Evolutionary conservation across 2,113 vertebrate species (phyloP), one percentile per base, ranked within the genome.

Genomic region (Aspidoscelis tigris): DNA sequence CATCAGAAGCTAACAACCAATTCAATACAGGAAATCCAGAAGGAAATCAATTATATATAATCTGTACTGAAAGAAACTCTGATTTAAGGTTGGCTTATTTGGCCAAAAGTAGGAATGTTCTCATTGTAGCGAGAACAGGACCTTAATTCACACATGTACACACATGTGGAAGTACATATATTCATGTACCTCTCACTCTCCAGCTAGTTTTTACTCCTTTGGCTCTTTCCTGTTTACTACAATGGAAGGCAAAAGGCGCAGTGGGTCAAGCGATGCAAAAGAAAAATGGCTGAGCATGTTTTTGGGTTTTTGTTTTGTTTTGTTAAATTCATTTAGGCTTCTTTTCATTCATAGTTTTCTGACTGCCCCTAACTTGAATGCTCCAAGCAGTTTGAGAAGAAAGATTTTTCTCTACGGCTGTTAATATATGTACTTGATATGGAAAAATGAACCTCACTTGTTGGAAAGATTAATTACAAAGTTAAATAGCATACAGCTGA

Each of bases 401-500:
- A 73, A 84, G 55, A n/a, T 39, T 47, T 84, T 50, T 24, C n/a
- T 11, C 41, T 73, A 41, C 3, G 21, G 69, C 41, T 85, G 83
- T 70, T 85, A 66, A 76, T 83, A 24, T 8, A 43, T 39, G 55
- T 84, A 65, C 41, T 87, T 86, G 1, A 84, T 81, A 71, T 18
- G 55, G 72, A 11, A 33, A 76, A 64, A 70, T 70, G 87, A 88
- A 55, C 53, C 33, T 83, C 79, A 81, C 5, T 71, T 26, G 83
- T 10, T 80, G 58, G n/a, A 79, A 82, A 84, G 44, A 77, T 83
- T 86, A 85, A 70, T 84, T 65, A 84, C 82, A 58, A 81, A 81
- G 9, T 85, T 80, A 79, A 91, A 81, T 87, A 79, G 89, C 86
- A 89, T 90, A 84, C n/a, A 65, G 78, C 53, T 53, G 74, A 58